These are phyloP conservation scores for Melanotaenia boesemani DNA, from an alignment of 2,797 vertebrate genomes.

Conservation along the genomic window DNA sequence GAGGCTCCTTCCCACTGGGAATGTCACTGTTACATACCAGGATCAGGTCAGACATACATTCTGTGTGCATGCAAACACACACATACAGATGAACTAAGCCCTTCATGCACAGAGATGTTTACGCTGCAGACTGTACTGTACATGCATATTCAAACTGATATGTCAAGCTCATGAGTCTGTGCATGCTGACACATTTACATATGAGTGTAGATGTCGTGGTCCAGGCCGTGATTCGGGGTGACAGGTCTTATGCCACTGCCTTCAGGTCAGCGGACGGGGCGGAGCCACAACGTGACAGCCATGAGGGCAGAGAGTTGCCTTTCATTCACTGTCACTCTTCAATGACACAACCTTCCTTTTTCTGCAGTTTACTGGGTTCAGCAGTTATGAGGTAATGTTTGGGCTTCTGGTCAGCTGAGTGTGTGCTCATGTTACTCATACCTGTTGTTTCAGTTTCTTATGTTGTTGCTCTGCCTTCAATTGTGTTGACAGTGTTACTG, in stretches of 20 bases:
- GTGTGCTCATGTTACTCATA: slow-evolving; percentile 31
- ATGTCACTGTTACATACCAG: slow-evolving; percentile 74
- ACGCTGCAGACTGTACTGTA: slow-evolving; percentile 63
- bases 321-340: slow-evolving; percentile 60
- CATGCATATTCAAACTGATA: slow-evolving; percentile 76
- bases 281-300: slow-evolving; percentile 68
- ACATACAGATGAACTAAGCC: slow-evolving; percentile 30
- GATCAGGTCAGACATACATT: slow-evolving; percentile 63
- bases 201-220: slow-evolving; percentile 59
- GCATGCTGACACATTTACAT: slow-evolving; percentile 77
- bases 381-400: slow-evolving; percentile 18
- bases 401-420: slow-evolving; percentile 9
- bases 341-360: slow-evolving; percentile 38
- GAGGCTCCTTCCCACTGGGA: slow-evolving; percentile 82
- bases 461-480: neutral
- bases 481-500: slow-evolving; percentile 6
- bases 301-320: slow-evolving; percentile 38
- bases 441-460: slow-evolving; percentile 28
- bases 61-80: slow-evolving; percentile 32
- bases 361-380: slow-evolving; percentile 1
- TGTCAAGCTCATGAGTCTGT: slow-evolving; percentile 59
- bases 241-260: slow-evolving; percentile 76
- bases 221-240: slow-evolving; percentile 66
- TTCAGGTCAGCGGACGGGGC: slow-evolving; percentile 63
- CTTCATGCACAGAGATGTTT: slow-evolving; percentile 52